phyloP scores from a whole-genome alignment of 2,888 invertebrate species.

The Sarcophaga rosellei region DNA sequence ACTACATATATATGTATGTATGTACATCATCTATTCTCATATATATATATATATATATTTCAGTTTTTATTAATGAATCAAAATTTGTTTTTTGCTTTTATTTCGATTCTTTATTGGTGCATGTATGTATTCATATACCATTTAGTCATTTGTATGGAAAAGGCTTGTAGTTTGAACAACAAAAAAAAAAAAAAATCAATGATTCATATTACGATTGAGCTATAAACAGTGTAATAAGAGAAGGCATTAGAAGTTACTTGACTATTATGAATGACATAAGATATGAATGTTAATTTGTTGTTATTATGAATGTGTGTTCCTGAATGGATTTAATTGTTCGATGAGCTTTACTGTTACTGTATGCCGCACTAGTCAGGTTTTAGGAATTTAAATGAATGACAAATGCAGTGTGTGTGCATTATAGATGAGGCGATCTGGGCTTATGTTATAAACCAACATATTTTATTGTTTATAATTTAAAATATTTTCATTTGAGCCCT shows the following conservation, averaged over 20 bases:
- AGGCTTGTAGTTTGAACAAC: constrained; percentile 2
- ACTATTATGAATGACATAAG: constrained; percentile 42
- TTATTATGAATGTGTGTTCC: constrained; percentile 7
- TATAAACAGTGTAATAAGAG: constrained; percentile 13
- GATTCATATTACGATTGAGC: constrained; percentile 48
- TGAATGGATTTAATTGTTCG: constrained; percentile 9
- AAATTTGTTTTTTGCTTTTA: background rate
- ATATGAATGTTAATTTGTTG: constrained; percentile 21
- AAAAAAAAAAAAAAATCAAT: constrained; percentile 53
- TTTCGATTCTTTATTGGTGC: background rate
- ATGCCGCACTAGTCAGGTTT: background rate
- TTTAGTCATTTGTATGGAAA: constrained; percentile 24
- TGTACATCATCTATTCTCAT: background rate
- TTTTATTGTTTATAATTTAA: too few relatives aligned
- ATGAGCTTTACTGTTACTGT: background rate
- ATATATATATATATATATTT: background rate
- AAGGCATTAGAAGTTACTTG: constrained; percentile 28
- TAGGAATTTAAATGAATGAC: too few relatives aligned
- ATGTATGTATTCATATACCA: constrained; percentile 24
- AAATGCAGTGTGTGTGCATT: too few relatives aligned
- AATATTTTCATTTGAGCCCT: too few relatives aligned
- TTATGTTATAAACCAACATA: too few relatives aligned
- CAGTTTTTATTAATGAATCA: constrained; percentile 46
- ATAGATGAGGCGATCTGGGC: too few relatives aligned
- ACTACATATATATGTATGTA: background rate